Evolutionary conservation across 1,140 invertebrate genomes (phyloP).

Genomic region (Coenobita brevimanus): DNA sequence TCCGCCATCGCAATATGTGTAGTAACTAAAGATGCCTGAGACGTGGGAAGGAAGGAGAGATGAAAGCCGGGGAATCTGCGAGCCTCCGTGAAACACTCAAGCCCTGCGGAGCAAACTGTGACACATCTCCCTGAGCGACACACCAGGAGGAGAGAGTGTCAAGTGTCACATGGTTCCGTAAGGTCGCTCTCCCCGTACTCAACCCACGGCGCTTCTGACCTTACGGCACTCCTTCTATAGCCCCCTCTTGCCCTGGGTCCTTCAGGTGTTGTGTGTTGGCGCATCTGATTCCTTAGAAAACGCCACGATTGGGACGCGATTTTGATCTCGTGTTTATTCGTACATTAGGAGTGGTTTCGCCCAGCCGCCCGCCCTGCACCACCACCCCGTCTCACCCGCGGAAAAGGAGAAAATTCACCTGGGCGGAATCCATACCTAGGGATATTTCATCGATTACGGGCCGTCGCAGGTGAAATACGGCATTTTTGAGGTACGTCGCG

Average conservation of each 20-base stretch:
- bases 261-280: slow-evolving; percentile 54
- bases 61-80: slow-evolving; percentile 39
- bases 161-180: neutral
- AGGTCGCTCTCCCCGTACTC: slow-evolving; percentile 11
- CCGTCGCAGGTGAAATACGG: slow-evolving; percentile 29
- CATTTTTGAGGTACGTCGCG: slow-evolving; percentile 51
- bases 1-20: slow-evolving; percentile 5
- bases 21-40: slow-evolving; percentile 33
- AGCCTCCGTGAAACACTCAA: slow-evolving; percentile 40
- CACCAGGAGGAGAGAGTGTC: neutral
- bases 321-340: slow-evolving; percentile 54
- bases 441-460: slow-evolving; percentile 47
- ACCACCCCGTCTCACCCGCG: neutral
- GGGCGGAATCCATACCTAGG: slow-evolving; percentile 36
- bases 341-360: slow-evolving; percentile 48
- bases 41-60: slow-evolving; percentile 29
- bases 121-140: slow-evolving; percentile 31
- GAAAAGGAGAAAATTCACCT: slow-evolving; percentile 32
- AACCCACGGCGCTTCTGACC: neutral
- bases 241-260: neutral
- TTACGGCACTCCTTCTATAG: slow-evolving; percentile 17
- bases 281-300: slow-evolving; percentile 48
- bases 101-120: slow-evolving; percentile 42
- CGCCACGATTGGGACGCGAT: slow-evolving; percentile 46
- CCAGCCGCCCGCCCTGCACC: too few relatives aligned